These are phyloP conservation scores for Merodon equestris DNA, from an alignment of 2,888 invertebrate genomes.

Conservation along the genomic window DNA sequence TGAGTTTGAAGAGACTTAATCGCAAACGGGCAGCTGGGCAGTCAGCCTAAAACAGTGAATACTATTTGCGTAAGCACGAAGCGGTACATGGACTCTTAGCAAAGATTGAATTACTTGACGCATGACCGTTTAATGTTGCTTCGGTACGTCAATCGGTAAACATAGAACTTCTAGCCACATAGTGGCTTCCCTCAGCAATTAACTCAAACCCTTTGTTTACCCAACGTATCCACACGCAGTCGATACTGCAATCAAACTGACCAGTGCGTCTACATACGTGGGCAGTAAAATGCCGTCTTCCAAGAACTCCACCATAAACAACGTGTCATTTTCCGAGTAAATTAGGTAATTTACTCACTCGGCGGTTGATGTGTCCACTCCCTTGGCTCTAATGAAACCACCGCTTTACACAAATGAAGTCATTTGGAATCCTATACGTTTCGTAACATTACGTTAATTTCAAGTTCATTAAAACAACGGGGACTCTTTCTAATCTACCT, in stretches of 20 bases:
- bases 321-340: neutral
- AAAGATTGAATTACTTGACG: too few relatives aligned
- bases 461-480: slow-evolving; percentile 29
- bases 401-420: slow-evolving; percentile 24
- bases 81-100: too few relatives aligned
- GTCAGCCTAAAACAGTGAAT: too few relatives aligned
- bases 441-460: slow-evolving; percentile 34
- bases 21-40: too few relatives aligned
- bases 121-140: too few relatives aligned
- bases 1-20: too few relatives aligned
- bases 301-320: neutral
- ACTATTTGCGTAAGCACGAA: too few relatives aligned
- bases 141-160: too few relatives aligned
- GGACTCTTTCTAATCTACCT: slow-evolving; percentile 4
- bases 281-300: neutral
- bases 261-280: neutral
- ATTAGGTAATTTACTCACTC: neutral
- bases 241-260: neutral
- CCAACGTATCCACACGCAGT: neutral
- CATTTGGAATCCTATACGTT: slow-evolving; percentile 20
- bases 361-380: neutral
- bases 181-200: too few relatives aligned
- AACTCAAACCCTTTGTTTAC: too few relatives aligned
- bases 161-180: too few relatives aligned
- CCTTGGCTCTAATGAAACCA: neutral